Conservation (phyloP, 2,888 invertebrate genomes). For the Plemyria rubiginata region DNA sequence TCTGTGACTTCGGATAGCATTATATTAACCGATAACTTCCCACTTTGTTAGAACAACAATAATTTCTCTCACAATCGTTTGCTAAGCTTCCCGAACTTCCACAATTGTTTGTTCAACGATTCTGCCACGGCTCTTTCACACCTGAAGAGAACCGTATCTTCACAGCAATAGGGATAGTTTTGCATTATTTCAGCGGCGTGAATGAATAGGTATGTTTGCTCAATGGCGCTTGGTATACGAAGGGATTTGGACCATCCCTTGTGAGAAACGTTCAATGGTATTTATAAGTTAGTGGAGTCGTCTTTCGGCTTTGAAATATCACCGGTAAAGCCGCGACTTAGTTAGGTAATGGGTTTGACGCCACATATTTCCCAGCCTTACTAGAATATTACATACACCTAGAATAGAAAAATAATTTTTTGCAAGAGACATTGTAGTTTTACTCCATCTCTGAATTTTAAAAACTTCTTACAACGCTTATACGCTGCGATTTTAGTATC, state of each 20-base stretch:
- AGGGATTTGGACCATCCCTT: conserved; percentile 41
- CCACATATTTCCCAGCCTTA: background rate
- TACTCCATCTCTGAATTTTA: no score
- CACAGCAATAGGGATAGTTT: conserved; percentile 22
- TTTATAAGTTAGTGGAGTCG: conserved; percentile 49
- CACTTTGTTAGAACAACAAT: conserved; percentile 46
- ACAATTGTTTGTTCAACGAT: conserved; percentile 23
- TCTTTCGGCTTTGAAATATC: conserved; percentile 40
- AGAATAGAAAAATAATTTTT: background rate
- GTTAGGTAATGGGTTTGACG: conserved; percentile 2
- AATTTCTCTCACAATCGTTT: conserved; percentile 43
- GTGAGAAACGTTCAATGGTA: conserved; percentile 49
- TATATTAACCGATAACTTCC: conserved; percentile 28
- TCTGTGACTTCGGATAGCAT: conserved; percentile 11
- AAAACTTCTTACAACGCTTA: no score
- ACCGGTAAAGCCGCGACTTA: conserved; percentile 19
- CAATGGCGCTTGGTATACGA: conserved; percentile 45
- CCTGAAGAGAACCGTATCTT: conserved; percentile 22
- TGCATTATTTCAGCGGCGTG: conserved; percentile 16
- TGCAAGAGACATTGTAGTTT: background rate
- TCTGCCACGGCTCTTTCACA: conserved; percentile 7
- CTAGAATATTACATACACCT: no score
- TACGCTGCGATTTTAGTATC: no score
- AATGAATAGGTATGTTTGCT: conserved; percentile 33
- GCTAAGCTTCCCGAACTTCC: conserved; percentile 34